Conservation (phyloP, 2,113 vertebrate species). For the Saiga tatarica region DNA sequence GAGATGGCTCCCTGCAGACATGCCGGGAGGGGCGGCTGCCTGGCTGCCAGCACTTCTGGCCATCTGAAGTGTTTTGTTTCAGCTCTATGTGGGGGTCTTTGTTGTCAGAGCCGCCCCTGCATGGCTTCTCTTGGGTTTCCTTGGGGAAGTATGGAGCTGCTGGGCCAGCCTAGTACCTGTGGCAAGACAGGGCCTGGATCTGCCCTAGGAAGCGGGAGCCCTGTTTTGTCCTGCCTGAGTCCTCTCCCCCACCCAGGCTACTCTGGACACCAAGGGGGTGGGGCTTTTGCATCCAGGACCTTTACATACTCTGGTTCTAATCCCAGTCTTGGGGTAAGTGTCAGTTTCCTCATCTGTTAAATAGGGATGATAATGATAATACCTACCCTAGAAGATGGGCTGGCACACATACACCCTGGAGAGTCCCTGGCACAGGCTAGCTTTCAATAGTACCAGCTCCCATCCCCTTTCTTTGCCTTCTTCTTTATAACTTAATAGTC, state of each 20-base stretch:
- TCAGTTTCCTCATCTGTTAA: neutral
- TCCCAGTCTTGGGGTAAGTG: neutral
- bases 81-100: constrained; percentile 45
- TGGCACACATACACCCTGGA: neutral
- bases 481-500: neutral
- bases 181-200: neutral
- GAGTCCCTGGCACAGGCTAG: neutral
- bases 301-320: neutral
- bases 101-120: constrained; percentile 25
- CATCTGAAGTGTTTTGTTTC: constrained; percentile 81
- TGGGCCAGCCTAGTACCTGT: neutral
- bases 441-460: neutral
- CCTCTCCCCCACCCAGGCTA: neutral
- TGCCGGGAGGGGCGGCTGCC: constrained; percentile 71
- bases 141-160: neutral
- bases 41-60: constrained; percentile 77
- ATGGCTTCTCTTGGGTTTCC: neutral
- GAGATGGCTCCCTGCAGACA: constrained; percentile 78
- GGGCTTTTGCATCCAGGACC: neutral
- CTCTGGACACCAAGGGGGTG: neutral
- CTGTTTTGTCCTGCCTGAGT: constrained; percentile 12
- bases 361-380: neutral
- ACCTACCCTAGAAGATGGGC: neutral
- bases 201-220: neutral
- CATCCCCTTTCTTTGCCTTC: neutral